A percentile compares a stretch with the other conserved stretches of the same genome.
phyloP scores from a whole-genome alignment of 2,888 invertebrate species.

The Drosophila prolongata region DNA sequence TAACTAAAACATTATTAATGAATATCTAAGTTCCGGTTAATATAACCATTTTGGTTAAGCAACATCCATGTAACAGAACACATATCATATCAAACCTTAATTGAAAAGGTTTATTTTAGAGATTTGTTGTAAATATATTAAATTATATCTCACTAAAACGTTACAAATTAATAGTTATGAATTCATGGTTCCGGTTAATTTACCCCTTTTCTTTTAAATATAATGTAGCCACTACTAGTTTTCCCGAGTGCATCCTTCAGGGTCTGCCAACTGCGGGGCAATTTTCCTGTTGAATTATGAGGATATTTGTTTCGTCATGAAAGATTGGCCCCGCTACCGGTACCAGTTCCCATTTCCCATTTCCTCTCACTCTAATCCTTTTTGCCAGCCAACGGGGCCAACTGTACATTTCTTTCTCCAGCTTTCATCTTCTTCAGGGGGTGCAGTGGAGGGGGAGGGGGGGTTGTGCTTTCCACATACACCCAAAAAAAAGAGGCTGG shows the following conservation, averaged over 20 bases:
- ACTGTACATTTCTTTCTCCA: slow-evolving; percentile 50
- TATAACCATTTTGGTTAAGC: no score
- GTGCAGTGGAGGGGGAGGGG: slow-evolving; percentile 23
- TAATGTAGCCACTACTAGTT: background rate
- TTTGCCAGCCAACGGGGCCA: slow-evolving; percentile 53
- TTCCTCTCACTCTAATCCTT: slow-evolving; percentile 56
- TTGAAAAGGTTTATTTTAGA: no score
- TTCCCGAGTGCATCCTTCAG: slow-evolving; percentile 23
- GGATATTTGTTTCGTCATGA: slow-evolving; percentile 81
- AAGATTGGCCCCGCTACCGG: slow-evolving; percentile 77
- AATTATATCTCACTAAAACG: no score
- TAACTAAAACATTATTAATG: no score
- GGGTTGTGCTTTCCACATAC: background rate
- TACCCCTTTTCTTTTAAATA: no score
- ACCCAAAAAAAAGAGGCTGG: background rate
- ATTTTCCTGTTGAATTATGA: slow-evolving; percentile 82
- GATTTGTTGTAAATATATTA: no score
- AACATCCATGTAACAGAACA: no score
- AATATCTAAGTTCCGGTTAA: no score
- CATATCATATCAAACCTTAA: no score
- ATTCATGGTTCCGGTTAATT: no score
- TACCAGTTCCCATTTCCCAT: slow-evolving; percentile 24
- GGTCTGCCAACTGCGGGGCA: slow-evolving; percentile 54
- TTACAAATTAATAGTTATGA: no score
- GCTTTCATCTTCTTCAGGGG: slow-evolving; percentile 35